phyloP scores from a whole-genome alignment of 2,888 invertebrate genomes.

The Drosophila nr. perissopoda region DNA sequence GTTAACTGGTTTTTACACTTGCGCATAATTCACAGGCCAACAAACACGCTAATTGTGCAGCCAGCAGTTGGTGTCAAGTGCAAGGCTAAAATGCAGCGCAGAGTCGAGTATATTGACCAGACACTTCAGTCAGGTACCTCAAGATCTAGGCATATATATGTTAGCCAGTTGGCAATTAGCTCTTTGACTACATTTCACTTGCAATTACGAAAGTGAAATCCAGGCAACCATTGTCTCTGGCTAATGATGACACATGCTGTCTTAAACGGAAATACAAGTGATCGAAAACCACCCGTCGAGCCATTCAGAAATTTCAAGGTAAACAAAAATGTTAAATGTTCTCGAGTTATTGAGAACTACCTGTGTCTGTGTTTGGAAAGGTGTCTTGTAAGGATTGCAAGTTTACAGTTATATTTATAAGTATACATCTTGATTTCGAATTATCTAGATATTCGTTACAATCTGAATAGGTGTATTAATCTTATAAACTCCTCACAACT shows the following conservation, averaged over 20 bases:
- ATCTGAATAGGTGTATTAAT: neutral
- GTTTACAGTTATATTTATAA: neutral
- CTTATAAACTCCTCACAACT: neutral
- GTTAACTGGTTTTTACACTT: slow-evolving; percentile 50
- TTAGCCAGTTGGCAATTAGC: slow-evolving; percentile 39
- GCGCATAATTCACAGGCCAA: slow-evolving; percentile 53
- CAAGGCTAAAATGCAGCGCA: slow-evolving; percentile 55
- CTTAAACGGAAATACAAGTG: slow-evolving; percentile 11
- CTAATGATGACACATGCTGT: slow-evolving; percentile 37
- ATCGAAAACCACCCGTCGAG: neutral
- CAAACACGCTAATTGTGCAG: slow-evolving; percentile 50
- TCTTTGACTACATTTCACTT: slow-evolving; percentile 41
- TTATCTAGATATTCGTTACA: neutral
- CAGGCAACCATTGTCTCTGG: slow-evolving; percentile 22
- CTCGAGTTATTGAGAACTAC: neutral
- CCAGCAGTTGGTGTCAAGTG: slow-evolving; percentile 62
- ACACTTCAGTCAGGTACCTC: slow-evolving; percentile 23
- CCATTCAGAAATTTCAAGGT: neutral
- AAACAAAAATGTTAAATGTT: neutral
- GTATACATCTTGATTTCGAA: neutral
- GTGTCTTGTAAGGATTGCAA: neutral
- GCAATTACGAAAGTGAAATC: slow-evolving; percentile 52
- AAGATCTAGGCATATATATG: slow-evolving; percentile 16
- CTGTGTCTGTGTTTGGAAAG: neutral
- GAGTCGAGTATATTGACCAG: slow-evolving; percentile 35